Conservation (phyloP, 2,888 invertebrate genomes). For the Phalera bucephala region DNA sequence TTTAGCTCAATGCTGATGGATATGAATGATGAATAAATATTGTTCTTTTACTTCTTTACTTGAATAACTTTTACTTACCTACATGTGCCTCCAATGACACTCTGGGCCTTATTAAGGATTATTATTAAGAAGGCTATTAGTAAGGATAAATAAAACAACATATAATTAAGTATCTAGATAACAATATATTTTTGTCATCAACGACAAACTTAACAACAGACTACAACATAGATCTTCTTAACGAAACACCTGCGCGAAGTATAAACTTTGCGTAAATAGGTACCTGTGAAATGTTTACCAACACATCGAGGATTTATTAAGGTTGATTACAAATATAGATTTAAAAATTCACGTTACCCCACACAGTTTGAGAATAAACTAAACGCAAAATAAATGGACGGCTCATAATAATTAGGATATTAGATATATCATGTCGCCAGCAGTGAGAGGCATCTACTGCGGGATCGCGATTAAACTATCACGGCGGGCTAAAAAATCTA, state of each 20-base stretch:
- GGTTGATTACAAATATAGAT: conserved; percentile 35
- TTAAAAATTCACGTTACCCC: conserved; percentile 32
- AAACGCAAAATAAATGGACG: conserved; percentile 72
- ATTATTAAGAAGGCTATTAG: no score
- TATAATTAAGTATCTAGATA: conserved; percentile 73
- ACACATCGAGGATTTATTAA: conserved; percentile 46
- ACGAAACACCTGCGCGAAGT: conserved; percentile 64
- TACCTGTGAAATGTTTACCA: conserved; percentile 53
- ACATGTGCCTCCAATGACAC: no score
- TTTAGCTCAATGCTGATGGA: no score
- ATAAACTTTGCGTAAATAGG: conserved; percentile 46
- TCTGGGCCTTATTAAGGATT: no score
- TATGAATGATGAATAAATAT: no score
- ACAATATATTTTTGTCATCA: conserved; percentile 83
- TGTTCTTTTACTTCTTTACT: no score
- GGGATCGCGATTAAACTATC: conserved; percentile 11
- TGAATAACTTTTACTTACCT: no score
- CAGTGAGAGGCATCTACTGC: conserved; percentile 20
- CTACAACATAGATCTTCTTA: conserved; percentile 79
- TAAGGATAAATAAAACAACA: conserved; percentile 45
- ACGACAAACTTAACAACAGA: conserved; percentile 83
- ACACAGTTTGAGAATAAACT: conserved; percentile 42
- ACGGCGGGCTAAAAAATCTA: no score
- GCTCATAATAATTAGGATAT: conserved; percentile 55
- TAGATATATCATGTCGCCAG: conserved; percentile 18